Evolutionary conservation across 2,888 invertebrate species (phyloP).

Genomic region (Anthrax anthrax): DNA sequence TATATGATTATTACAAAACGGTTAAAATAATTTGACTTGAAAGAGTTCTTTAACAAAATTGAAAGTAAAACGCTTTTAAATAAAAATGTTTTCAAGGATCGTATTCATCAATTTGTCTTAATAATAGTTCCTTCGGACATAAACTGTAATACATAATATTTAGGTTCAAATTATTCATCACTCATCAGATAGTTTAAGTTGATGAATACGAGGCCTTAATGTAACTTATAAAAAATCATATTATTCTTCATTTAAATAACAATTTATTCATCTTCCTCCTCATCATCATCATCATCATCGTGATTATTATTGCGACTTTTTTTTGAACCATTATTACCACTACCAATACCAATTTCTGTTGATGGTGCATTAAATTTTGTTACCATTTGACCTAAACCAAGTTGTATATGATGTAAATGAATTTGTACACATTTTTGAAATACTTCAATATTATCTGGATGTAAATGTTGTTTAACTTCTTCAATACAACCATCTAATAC

Average conservation of each 20-base stretch:
- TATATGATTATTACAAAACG: no score
- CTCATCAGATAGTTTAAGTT: no score
- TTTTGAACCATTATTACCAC: not conserved
- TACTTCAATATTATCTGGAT: slow-evolving; percentile 55
- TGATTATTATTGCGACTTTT: not conserved
- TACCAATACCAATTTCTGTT: no score
- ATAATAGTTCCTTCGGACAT: no score
- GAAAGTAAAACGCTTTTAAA: no score
- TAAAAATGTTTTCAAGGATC: no score
- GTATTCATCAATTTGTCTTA: no score
- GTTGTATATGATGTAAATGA: slow-evolving; percentile 46
- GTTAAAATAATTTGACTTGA: no score
- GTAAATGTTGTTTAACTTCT: slow-evolving; percentile 68
- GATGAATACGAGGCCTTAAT: no score
- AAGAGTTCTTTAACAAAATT: no score
- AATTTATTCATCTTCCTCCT: not conserved
- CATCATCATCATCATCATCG: not conserved
- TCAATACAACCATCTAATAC: slow-evolving; percentile 83
- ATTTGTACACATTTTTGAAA: slow-evolving; percentile 84
- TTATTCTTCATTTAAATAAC: not conserved
- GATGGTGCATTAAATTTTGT: not conserved
- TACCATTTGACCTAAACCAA: slow-evolving; percentile 23
- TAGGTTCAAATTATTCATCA: no score
- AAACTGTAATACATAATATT: no score
- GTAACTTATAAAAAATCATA: not conserved